These are phyloP conservation scores for Coptodon rendalli DNA, from an alignment of 2,113 vertebrate genomes.

Conservation along the genomic window DNA sequence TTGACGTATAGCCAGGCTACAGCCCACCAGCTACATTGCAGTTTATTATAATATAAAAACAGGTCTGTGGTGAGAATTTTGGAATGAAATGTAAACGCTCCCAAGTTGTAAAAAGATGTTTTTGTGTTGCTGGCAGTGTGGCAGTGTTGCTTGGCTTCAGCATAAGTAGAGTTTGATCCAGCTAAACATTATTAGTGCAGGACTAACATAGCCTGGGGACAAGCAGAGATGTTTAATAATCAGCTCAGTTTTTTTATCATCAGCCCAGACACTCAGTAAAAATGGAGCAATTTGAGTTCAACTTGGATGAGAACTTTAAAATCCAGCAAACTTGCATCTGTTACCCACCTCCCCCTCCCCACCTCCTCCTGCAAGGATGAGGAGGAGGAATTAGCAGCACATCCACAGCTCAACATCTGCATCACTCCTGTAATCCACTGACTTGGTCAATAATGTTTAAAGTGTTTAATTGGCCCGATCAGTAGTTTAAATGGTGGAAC, in stretches of 20 bases:
- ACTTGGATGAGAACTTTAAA: not conserved
- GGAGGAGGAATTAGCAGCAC: not conserved
- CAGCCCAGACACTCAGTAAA: not conserved
- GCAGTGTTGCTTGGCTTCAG: not conserved
- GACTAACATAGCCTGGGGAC: not conserved
- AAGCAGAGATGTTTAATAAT: slow-evolving; percentile 6
- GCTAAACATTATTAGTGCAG: not conserved
- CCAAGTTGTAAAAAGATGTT: not conserved
- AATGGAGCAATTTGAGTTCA: not conserved
- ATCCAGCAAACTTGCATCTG: not conserved
- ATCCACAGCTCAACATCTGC: not conserved
- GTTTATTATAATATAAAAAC: not conserved
- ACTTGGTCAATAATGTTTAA: not conserved
- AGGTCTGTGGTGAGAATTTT: not conserved
- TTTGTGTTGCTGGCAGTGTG: not conserved
- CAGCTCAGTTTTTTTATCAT: not conserved
- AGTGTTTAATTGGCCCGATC: not conserved
- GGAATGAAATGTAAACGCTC: not conserved
- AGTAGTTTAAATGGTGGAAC: not conserved
- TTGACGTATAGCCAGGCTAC: not conserved
- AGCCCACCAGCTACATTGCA: not conserved
- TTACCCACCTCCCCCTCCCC: not conserved
- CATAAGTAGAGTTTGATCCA: slow-evolving; percentile 3
- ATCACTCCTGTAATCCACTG: not conserved
- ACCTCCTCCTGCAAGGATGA: not conserved